Evolutionary conservation across 2,113 vertebrate genomes (phyloP).

Genomic region (Cepphus grylle): DNA sequence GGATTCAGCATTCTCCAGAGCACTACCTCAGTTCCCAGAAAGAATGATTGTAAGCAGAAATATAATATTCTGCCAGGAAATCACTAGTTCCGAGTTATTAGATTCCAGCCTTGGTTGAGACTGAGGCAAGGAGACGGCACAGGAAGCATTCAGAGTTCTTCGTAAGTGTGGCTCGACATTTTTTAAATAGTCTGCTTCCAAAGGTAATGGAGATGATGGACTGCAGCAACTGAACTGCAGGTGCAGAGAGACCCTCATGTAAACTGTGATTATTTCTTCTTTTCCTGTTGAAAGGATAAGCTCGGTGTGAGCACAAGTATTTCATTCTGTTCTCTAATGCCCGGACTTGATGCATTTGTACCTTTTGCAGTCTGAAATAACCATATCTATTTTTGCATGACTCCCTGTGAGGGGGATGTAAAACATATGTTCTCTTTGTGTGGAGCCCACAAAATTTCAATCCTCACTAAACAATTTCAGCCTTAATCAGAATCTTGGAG

Average conservation of each 20-base stretch:
- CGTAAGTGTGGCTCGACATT: not conserved
- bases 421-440: not conserved
- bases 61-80: conserved; percentile 60
- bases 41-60: conserved; percentile 46
- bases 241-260: not conserved
- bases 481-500: not conserved
- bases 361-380: not conserved
- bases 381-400: not conserved
- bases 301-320: not conserved
- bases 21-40: conserved; percentile 47
- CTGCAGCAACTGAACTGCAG: conserved; percentile 19
- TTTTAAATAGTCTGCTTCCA: conserved; percentile 8
- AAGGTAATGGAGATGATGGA: conserved; percentile 2
- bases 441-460: not conserved
- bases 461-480: not conserved
- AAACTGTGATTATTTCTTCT: not conserved
- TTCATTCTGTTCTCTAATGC: not conserved
- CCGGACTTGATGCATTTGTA: not conserved
- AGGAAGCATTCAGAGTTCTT: conserved; percentile 33
- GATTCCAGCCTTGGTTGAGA: conserved; percentile 33
- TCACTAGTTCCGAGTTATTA: conserved; percentile 46
- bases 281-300: not conserved
- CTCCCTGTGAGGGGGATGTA: not conserved
- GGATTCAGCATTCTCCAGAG: not conserved
- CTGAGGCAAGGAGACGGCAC: conserved; percentile 24